These are phyloP conservation scores for Euclidia mi DNA, from an alignment of 2,888 invertebrate species.

Conservation along the genomic window DNA sequence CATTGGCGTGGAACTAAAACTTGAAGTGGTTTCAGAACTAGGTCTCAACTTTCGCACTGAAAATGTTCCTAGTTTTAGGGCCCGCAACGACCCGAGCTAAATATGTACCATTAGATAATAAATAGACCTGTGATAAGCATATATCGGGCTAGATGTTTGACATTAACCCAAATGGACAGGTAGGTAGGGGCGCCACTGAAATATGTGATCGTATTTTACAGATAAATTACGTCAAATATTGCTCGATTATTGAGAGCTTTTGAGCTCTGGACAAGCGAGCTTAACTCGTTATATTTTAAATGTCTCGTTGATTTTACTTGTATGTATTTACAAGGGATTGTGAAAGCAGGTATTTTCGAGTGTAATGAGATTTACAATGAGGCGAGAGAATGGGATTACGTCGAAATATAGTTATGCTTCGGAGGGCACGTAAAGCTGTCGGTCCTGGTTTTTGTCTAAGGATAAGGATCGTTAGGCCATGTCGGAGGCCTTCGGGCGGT, in stretches of 20 bases:
- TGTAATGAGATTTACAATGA: too few relatives aligned
- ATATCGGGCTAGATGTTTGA: conserved; percentile 20
- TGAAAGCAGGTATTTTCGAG: too few relatives aligned
- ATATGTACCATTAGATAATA: not conserved
- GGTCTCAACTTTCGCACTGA: conserved; percentile 22
- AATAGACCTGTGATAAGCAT: conserved; percentile 17
- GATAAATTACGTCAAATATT: conserved; percentile 28
- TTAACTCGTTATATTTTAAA: too few relatives aligned
- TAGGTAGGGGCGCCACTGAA: conserved; percentile 17
- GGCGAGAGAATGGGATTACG: too few relatives aligned
- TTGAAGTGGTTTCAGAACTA: conserved; percentile 27
- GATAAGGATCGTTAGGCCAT: too few relatives aligned
- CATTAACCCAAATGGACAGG: conserved; percentile 19
- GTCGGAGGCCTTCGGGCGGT: too few relatives aligned
- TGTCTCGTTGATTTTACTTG: too few relatives aligned
- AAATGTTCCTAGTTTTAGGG: too few relatives aligned
- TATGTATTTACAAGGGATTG: too few relatives aligned
- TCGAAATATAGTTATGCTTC: too few relatives aligned
- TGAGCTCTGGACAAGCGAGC: not conserved
- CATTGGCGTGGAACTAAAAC: conserved; percentile 15
- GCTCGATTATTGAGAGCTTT: conserved; percentile 6
- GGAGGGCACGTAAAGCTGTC: too few relatives aligned
- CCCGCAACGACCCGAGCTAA: not conserved
- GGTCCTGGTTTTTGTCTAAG: too few relatives aligned
- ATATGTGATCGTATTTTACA: conserved; percentile 32